Evolutionary conservation across 2,113 vertebrate genomes (phyloP), one percentile per base, ranked within the genome.

Genomic region (Albula glossodonta): DNA sequence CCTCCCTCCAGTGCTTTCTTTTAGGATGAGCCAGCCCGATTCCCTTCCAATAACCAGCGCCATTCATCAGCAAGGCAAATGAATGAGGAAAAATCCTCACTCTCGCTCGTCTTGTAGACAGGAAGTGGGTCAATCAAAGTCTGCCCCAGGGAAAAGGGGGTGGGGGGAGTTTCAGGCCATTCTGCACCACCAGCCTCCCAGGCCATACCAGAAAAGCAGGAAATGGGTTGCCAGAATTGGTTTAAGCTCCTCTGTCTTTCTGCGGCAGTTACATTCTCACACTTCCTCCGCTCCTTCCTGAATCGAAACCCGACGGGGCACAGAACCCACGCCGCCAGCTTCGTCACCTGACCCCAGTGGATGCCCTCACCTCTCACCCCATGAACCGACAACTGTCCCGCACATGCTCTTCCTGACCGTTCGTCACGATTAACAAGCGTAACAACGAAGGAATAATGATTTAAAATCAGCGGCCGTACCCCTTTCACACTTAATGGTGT

Each of bases 81-180:
- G 17, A 5, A 49, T 19, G 2, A 70, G 17, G 19, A 22, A 22
- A 19, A 48, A 83, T 66, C 50, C 82, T 50, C 57, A 83, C 56
- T 70, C 78, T 41, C 57, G 19, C 49, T 82, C 57, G 41, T 9
- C 51, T 48, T 41, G 3, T 12, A 83, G 81, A 56, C 84, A 83
- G 84, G 87, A 88, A 86, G 53, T 88, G 57, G 87, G 84, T 88
- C 87, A 86, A 60, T 9, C 70, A 66, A 49, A 19, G 87, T 77
- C 74, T 78, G 81, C 87, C 79, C 56, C 66, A 78, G 83, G 88
- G n/a, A 51, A 66, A 10, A 48, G 22, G 49, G 70, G 50, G 50
- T 49, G 66, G 49, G 70, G 84, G 78, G 56, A 52, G 84, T 86
- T 88, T 88, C 66, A 86, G 87, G 57, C 85, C 87, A 56, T 49